A percentile compares a stretch with the other conserved stretches of the same genome.
These are phyloP conservation scores for Ambastaia sidthimunki DNA, from an alignment of 2,797 vertebrate genomes.

Conservation along the genomic window DNA sequence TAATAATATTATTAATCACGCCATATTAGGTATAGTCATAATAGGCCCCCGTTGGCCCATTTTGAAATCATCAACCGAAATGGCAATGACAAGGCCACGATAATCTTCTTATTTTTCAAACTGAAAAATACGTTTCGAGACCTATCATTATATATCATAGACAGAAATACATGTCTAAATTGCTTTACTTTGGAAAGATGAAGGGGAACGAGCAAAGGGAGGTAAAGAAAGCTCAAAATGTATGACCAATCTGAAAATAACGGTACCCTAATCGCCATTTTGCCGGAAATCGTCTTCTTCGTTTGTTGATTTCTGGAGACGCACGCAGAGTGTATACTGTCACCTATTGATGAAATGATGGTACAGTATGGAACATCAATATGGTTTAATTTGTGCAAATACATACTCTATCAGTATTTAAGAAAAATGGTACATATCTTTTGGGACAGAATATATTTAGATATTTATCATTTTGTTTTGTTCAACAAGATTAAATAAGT, in stretches of 20 bases:
- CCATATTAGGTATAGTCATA: neutral
- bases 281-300: conserved; percentile 22
- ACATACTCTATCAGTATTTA: no score
- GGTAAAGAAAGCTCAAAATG: neutral
- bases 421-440: no score
- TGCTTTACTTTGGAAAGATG: neutral
- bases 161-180: neutral
- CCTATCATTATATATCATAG: neutral
- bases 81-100: neutral
- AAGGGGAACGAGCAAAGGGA: neutral
- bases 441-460: no score
- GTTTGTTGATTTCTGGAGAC: neutral
- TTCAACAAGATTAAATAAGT: no score
- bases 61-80: neutral
- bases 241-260: neutral
- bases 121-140: neutral
- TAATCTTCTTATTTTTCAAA: neutral
- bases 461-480: no score
- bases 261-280: neutral
- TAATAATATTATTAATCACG: neutral
- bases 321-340: neutral
- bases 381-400: neutral
- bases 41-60: neutral
- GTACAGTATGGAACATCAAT: neutral
- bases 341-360: conserved; percentile 16